These are phyloP conservation scores for Prietella phreatophila DNA, from an alignment of 2,113 vertebrate species.

Conservation along the genomic window DNA sequence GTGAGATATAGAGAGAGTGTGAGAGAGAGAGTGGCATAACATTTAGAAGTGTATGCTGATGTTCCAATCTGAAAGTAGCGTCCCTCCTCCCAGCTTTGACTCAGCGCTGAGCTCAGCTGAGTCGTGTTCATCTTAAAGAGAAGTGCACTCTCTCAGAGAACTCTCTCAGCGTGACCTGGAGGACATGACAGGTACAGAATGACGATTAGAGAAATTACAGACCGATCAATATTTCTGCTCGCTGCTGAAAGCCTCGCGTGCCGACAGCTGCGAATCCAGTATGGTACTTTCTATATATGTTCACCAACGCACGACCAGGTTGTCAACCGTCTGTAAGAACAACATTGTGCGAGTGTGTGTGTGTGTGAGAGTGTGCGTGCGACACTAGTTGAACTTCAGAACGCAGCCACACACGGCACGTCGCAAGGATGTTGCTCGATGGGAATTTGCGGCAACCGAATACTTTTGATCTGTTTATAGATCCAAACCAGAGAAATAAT, in stretches of 20 bases:
- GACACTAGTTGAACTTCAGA: not conserved
- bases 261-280: not conserved
- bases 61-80: not conserved
- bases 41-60: not conserved
- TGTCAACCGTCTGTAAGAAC: not conserved
- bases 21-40: not conserved
- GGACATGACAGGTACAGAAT: slow-evolving; percentile 3
- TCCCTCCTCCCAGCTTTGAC: not conserved
- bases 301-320: not conserved
- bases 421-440: no score
- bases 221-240: slow-evolving; percentile 15
- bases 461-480: no score
- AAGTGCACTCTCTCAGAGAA: not conserved
- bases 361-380: no score
- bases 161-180: not conserved
- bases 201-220: slow-evolving; percentile 30
- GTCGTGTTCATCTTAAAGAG: not conserved
- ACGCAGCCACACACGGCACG: not conserved
- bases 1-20: not conserved
- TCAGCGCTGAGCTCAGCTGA: not conserved
- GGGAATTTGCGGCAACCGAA: no score
- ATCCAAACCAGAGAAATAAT: no score
- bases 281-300: not conserved
- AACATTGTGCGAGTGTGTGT: not conserved
- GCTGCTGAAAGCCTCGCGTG: not conserved